A percentile compares a stretch with the other conserved stretches of the same genome.
These are phyloP conservation scores for Hyles lineata DNA, from an alignment of 2,888 invertebrate genomes.

Conservation along the genomic window DNA sequence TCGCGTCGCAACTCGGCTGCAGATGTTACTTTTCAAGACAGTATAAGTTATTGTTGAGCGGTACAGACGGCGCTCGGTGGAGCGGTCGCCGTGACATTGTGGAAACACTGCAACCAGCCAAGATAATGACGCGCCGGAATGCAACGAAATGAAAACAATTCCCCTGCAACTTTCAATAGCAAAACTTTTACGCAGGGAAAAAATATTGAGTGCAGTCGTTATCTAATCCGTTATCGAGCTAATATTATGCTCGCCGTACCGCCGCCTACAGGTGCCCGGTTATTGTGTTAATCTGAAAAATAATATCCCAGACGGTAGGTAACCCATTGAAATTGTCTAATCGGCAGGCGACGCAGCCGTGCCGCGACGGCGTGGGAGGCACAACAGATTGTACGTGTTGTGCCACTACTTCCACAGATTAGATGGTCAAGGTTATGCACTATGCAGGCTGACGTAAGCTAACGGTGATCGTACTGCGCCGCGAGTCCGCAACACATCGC, in stretches of 20 bases:
- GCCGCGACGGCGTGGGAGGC: slow-evolving; percentile 38
- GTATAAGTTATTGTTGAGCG: background rate
- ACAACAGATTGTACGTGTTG: slow-evolving; percentile 53
- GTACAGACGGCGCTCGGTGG: background rate
- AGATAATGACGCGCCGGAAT: background rate
- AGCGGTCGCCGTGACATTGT: background rate
- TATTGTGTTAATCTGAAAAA: slow-evolving; percentile 51
- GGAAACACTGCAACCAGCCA: background rate
- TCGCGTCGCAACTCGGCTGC: background rate
- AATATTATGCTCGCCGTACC: slow-evolving; percentile 74
- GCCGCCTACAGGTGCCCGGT: slow-evolving; percentile 55
- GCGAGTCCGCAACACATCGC: slow-evolving; percentile 15
- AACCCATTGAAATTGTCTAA: slow-evolving; percentile 45
- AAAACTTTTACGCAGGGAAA: slow-evolving; percentile 41
- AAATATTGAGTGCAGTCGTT: slow-evolving; percentile 70
- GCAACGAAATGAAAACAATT: slow-evolving; percentile 31
- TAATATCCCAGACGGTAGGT: slow-evolving; percentile 41
- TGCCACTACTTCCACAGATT: slow-evolving; percentile 58
- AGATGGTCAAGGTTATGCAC: slow-evolving; percentile 73
- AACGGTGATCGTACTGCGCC: slow-evolving; percentile 43
- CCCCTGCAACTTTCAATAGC: slow-evolving; percentile 40
- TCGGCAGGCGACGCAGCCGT: slow-evolving; percentile 39
- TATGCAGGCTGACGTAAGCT: slow-evolving; percentile 67
- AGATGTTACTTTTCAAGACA: background rate
- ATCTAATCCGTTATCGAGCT: slow-evolving; percentile 80